phyloP scores from a whole-genome alignment of 2,888 invertebrate species.

The Galerucella nymphaeae region DNA sequence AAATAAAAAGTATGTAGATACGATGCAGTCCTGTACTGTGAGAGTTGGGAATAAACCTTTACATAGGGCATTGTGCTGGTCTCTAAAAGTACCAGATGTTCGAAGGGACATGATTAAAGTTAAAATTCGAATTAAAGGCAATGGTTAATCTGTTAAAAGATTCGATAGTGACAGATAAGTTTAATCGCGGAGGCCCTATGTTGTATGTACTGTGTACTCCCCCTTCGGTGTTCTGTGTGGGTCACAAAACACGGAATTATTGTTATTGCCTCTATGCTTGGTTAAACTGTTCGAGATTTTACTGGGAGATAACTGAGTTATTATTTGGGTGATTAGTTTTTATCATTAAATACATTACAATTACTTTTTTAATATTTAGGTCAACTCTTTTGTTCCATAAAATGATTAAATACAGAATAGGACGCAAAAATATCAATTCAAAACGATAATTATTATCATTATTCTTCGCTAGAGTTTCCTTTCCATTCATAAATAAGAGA shows the following conservation, averaged over 20 bases:
- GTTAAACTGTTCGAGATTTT: slow-evolving; percentile 25
- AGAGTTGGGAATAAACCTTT: slow-evolving; percentile 43
- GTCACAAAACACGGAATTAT: slow-evolving; percentile 41
- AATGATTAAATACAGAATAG: neutral
- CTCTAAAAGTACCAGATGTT: slow-evolving; percentile 62
- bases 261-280: slow-evolving; percentile 39
- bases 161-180: slow-evolving; percentile 62
- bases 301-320: slow-evolving; percentile 7
- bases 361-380: neutral
- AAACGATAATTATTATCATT: too few species aligned
- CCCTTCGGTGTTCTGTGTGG: slow-evolving; percentile 23
- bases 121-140: slow-evolving; percentile 63
- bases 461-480: too few species aligned
- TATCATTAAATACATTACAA: neutral
- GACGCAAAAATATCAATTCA: too few species aligned
- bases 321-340: slow-evolving; percentile 22
- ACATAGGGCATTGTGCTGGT: slow-evolving; percentile 53
- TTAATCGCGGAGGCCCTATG: slow-evolving; percentile 52
- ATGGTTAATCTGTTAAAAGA: slow-evolving; percentile 60
- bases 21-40: slow-evolving; percentile 6
- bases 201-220: slow-evolving; percentile 54
- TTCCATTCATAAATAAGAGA: too few species aligned
- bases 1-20: neutral
- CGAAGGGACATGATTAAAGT: slow-evolving; percentile 63
- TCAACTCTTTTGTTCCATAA: neutral